Evolutionary conservation across 2,888 invertebrate species (phyloP), one percentile per base, ranked within the genome.

Genomic region (Leptopilina drosophilae): DNA sequence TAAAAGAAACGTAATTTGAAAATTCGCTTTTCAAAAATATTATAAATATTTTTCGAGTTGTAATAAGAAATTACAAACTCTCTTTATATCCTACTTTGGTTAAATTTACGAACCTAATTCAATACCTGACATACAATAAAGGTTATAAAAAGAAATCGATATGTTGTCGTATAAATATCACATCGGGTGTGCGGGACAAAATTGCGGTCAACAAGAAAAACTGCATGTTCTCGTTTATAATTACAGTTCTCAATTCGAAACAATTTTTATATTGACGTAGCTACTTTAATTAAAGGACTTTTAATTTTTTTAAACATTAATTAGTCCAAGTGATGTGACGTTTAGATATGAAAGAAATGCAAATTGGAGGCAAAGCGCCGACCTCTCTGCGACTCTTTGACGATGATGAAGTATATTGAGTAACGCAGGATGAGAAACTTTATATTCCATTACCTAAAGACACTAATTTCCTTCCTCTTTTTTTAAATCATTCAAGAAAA

Each of bases 181-280:
- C 64, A 64, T 64, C 64, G 40, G 64, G 64, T 33, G 11, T 40
- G 26, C 64, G 40, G 9, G 64, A 64, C 64, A 64, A 64, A 33
- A 64, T 40, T 64, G 33, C 26, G 64, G 64, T 64, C 64, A 64
- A 64, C 64, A 64, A 64, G 64, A 64, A 64, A 64, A 64, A 33
- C 64, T 33, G 64, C 64, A 64, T 33, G 64, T 64, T 33, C 26
- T 33, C 12, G 64, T 64, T 64, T 26, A 64, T 64, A 64, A 64
- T 62, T 62, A 62, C 62, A 62, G 20, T 62, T 15, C 62, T 20
- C 20, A 20, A 62, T 9, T 62, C 8, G 62, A 62, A 15, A 62
- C 20, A 62, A 62, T 9, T 62, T 62, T 62, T 15, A 49, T 62
- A 62, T 62, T 62, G 9, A 20, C 15, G 62, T 62, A 62, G 62